Conservation (phyloP, 1,140 invertebrate species). For the Pantala flavescens region DNA sequence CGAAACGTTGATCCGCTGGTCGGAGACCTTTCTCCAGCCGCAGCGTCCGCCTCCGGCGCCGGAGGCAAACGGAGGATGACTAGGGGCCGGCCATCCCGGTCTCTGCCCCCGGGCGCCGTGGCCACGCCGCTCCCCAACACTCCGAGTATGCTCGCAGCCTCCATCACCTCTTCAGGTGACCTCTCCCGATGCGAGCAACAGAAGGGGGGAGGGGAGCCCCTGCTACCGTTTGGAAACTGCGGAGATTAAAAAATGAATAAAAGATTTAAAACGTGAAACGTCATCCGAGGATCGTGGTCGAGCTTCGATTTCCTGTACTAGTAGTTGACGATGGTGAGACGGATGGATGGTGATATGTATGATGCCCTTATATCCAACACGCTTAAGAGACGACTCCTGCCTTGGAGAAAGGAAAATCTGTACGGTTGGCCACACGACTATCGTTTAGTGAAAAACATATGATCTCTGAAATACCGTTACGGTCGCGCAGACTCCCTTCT, state of each 20-base stretch:
- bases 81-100: conserved; percentile 50
- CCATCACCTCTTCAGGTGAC: conserved; percentile 23
- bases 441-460: conserved; percentile 8
- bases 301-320: too few relatives aligned
- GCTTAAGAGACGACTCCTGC: too few relatives aligned
- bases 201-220: background rate
- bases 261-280: too few relatives aligned
- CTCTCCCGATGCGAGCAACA: conserved; percentile 17
- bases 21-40: background rate
- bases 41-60: background rate
- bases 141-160: conserved; percentile 33
- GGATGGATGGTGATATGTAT: too few relatives aligned
- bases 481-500: background rate
- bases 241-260: too few relatives aligned
- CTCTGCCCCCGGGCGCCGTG: conserved; percentile 47
- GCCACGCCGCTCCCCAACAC: conserved; percentile 38
- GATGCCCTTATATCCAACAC: too few relatives aligned
- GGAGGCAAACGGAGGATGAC: conserved; percentile 48
- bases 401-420: too few relatives aligned
- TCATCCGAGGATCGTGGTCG: too few relatives aligned
- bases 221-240: background rate
- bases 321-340: too few relatives aligned
- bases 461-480: background rate
- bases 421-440: background rate
- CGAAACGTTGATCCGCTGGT: background rate